Percentiles rank a stretch among this genome's conserved stretches.
Conservation (phyloP, 2,113 vertebrate genomes). For the Xiphophorus couchianus region DNA sequence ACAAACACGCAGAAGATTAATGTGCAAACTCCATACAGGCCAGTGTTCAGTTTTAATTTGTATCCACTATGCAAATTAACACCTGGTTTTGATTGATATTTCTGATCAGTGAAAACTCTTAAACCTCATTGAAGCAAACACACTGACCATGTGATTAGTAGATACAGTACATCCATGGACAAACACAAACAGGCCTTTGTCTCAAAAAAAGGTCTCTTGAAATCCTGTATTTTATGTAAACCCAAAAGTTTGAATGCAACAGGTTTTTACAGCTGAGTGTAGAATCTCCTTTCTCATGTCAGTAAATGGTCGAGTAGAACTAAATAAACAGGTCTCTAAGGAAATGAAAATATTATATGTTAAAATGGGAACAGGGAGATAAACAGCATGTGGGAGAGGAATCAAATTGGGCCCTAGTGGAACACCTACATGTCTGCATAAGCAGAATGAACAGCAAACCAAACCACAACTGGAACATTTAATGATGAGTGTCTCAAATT, state of each 20-base stretch:
- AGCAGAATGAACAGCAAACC: constrained; percentile 34
- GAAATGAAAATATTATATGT: constrained; percentile 12
- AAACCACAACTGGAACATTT: constrained; percentile 16
- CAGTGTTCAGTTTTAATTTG: no score
- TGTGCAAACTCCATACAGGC: no score
- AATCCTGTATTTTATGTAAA: not conserved
- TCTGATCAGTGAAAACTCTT: no score
- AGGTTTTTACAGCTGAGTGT: not conserved
- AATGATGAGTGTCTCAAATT: constrained; percentile 14
- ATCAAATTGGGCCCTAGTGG: constrained; percentile 53
- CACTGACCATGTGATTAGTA: no score
- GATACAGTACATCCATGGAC: not conserved
- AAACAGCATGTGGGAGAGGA: constrained; percentile 50
- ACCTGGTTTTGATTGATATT: no score
- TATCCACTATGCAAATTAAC: no score
- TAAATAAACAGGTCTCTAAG: constrained; percentile 7
- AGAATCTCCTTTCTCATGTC: not conserved
- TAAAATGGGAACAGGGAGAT: constrained; percentile 27
- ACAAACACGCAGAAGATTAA: no score
- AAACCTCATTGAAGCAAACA: no score
- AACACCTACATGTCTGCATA: constrained; percentile 56
- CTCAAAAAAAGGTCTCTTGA: not conserved
- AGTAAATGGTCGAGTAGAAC: constrained; percentile 16
- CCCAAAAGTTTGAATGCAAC: no score
- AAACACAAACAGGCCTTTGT: not conserved